Evolutionary conservation across 2,888 invertebrate genomes (phyloP).

Genomic region (Eupithecia pulchellata): DNA sequence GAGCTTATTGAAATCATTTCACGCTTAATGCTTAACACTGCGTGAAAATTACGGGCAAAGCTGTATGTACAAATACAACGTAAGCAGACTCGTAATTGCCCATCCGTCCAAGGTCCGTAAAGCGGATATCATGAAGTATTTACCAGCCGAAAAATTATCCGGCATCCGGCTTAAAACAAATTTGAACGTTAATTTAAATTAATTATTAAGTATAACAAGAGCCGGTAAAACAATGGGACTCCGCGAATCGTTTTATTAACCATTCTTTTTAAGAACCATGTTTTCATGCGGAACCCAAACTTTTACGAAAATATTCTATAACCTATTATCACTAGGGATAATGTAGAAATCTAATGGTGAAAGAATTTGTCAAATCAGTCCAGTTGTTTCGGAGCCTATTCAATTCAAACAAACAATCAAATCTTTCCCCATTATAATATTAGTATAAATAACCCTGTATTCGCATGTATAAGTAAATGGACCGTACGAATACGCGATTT

Average conservation of each 20-base stretch:
- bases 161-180: constrained; percentile 30
- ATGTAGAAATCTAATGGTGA: too few species aligned
- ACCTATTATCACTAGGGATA: too few species aligned
- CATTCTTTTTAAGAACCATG: too few species aligned
- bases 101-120: not conserved
- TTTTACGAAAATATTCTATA: too few species aligned
- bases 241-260: constrained; percentile 34
- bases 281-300: too few species aligned
- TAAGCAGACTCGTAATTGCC: not conserved
- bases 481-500: constrained; percentile 33
- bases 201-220: constrained; percentile 39
- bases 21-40: not conserved
- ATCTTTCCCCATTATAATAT: too few species aligned
- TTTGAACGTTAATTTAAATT: constrained; percentile 42
- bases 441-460: too few species aligned
- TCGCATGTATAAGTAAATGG: constrained; percentile 1
- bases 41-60: not conserved
- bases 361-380: too few species aligned
- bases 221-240: constrained; percentile 33
- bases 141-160: constrained; percentile 24
- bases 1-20: not conserved
- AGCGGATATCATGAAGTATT: constrained; percentile 31
- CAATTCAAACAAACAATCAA: too few species aligned
- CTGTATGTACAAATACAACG: not conserved
- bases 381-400: too few species aligned